These are phyloP conservation scores for Tribolium castaneum DNA, from an alignment of 1,140 invertebrate species.

Conservation along the genomic window DNA sequence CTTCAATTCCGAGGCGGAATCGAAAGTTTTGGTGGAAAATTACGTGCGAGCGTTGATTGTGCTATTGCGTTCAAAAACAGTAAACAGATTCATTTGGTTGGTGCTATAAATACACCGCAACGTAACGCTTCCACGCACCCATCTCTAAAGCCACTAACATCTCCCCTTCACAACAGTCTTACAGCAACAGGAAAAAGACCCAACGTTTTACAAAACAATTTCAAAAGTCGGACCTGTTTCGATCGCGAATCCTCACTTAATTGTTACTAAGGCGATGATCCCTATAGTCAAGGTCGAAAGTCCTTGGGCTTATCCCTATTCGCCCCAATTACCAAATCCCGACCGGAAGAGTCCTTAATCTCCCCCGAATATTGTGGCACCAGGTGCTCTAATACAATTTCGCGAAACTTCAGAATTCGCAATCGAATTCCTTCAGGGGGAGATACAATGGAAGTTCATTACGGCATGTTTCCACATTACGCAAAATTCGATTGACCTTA, in stretches of 20 bases:
- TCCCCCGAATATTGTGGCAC: not conserved
- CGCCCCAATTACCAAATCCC: not conserved
- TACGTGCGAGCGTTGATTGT: not conserved
- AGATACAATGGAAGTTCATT: constrained; percentile 2
- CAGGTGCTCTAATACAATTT: constrained; percentile 4
- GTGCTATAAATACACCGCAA: not conserved
- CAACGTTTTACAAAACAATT: not conserved
- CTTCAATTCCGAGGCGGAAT: not conserved
- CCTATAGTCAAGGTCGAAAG: constrained; percentile 26
- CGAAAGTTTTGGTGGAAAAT: not conserved
- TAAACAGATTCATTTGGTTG: constrained; percentile 13
- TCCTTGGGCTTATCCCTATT: not conserved
- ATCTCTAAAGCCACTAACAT: constrained; percentile 18
- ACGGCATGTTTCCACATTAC: not conserved
- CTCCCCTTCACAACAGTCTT: constrained; percentile 10
- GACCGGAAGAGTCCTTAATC: not conserved
- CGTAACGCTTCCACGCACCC: not conserved
- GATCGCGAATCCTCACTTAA: not conserved
- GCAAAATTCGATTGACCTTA: not conserved
- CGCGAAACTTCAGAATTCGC: not conserved
- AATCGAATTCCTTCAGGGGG: constrained; percentile 8
- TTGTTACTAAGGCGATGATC: constrained; percentile 21
- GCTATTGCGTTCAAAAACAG: not conserved
- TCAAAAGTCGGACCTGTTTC: constrained; percentile 14
- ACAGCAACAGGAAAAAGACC: constrained; percentile 26